Evolutionary conservation across 2,888 invertebrate species (phyloP), one percentile per base, ranked within the genome.

Genomic region (Dasysyrphus tricinctus): DNA sequence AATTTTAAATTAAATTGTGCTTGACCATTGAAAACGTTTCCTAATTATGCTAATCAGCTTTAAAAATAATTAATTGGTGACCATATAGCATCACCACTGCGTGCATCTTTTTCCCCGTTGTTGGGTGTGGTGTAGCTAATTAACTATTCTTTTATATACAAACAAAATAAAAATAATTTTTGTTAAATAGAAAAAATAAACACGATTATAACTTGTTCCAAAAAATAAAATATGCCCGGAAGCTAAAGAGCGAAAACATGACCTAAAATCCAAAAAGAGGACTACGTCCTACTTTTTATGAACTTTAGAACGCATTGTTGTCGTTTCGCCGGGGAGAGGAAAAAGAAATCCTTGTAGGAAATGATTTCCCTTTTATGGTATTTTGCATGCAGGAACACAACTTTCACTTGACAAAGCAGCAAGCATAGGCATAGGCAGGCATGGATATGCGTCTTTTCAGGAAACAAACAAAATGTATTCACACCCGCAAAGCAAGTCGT

Each of bases 31-130:
- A 54, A 72, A 72, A 63, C 70, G 79, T 76, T 61, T 39, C 69
- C 34, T 59, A 78, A 65, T 77, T 78, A 80, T 80, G 85, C 57
- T 80, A 78, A 85, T 85, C 80, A 85, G 63, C 34, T 74, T 69
- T 65, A 44, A 37, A 44, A 54, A 34, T n/a, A 49, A 75, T 34
- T 51, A 24, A 74, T 59, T 34, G 39, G n/a, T 63, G 63, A 63
- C 54, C 61, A 61, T 32, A 32, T 37, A 67, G 19, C 34, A 42
- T n/a, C 24, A 75, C 11, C 7, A 34, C n/a, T 72, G 57, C 54
- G 65, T 57, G 56, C 73, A 76, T 34, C 37, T n/a, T 42, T 32
- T 59, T 24, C 34, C 29, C 19, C 37, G 29, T 14, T 11, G 29
- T 14, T 11, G 80, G 85, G 85, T 85, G 80, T 80, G 85, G 80